These are phyloP conservation scores for Nephrotoma flavescens DNA, from an alignment of 2,888 invertebrate species.

Conservation along the genomic window DNA sequence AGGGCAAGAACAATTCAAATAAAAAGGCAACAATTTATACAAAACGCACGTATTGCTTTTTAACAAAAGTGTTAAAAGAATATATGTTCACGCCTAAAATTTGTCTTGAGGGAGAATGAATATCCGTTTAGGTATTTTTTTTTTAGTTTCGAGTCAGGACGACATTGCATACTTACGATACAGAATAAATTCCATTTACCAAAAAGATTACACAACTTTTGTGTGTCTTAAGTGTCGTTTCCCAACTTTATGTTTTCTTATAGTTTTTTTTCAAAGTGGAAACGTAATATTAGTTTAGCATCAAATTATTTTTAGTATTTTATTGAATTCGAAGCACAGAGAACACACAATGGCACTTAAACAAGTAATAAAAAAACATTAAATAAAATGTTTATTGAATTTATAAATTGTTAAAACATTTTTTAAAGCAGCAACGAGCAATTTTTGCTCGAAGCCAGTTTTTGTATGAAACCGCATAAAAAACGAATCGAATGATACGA, in stretches of 20 bases:
- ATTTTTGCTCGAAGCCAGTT: background rate
- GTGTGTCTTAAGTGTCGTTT: background rate
- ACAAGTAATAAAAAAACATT: background rate
- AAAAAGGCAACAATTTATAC: background rate
- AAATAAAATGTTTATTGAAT: background rate
- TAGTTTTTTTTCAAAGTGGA: background rate
- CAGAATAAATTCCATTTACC: background rate
- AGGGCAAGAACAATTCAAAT: background rate
- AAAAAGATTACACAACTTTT: background rate
- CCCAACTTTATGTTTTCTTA: background rate
- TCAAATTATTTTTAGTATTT: background rate
- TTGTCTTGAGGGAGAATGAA: background rate
- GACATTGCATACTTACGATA: background rate
- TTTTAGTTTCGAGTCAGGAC: background rate
- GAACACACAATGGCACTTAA: background rate
- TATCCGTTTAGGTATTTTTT: background rate
- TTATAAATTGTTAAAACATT: background rate
- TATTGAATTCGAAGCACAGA: background rate
- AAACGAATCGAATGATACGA: background rate
- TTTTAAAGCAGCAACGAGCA: background rate
- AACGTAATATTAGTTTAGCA: background rate
- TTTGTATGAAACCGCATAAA: background rate
- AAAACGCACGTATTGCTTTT: background rate
- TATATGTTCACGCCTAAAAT: background rate
- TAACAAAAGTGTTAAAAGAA: background rate